Evolutionary conservation across 2,113 vertebrate genomes (phyloP).

Genomic region (Cyphomyrus plagiostoma): DNA sequence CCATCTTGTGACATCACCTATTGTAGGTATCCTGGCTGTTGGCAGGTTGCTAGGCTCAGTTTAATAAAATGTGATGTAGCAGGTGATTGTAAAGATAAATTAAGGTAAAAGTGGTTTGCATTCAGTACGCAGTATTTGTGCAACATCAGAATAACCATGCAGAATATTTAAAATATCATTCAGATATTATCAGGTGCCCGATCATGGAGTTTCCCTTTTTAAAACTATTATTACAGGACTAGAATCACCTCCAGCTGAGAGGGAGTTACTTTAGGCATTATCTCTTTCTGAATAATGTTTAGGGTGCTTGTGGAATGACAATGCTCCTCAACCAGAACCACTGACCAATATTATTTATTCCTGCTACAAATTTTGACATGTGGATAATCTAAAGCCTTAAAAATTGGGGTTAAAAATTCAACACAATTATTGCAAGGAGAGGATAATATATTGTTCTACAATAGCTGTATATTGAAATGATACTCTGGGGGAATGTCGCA

Average conservation of each 20-base stretch:
- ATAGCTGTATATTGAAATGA: neutral
- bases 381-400: neutral
- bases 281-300: neutral
- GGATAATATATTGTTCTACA: neutral
- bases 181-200: neutral
- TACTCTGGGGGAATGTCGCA: neutral
- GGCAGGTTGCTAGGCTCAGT: neutral
- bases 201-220: neutral
- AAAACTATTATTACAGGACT: neutral
- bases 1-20: constrained; percentile 1
- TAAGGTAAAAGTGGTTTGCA: neutral
- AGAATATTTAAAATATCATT: neutral
- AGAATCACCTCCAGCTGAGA: neutral
- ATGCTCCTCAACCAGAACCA: neutral
- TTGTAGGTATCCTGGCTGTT: constrained; percentile 31
- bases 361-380: neutral
- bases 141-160: neutral
- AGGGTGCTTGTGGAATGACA: neutral
- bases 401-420: neutral
- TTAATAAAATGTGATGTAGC: neutral
- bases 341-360: neutral
- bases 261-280: neutral
- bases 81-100: neutral
- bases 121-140: neutral
- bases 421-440: neutral